These are phyloP conservation scores for Lasioglossum figueresi DNA, from an alignment of 2,888 invertebrate genomes.

Conservation along the genomic window DNA sequence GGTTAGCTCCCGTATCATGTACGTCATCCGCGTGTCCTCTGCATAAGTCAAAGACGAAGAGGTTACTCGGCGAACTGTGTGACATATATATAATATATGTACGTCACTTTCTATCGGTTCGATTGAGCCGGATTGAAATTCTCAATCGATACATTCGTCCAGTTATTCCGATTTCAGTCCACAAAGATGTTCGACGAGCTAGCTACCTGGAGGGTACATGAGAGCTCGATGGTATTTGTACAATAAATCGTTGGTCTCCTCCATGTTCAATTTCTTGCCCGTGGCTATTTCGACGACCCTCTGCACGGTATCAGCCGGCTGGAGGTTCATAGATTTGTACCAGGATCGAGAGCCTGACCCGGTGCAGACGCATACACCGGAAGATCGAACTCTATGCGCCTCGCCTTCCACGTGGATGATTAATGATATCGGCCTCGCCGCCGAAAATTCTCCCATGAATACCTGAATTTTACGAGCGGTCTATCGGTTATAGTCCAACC, in stretches of 20 bases:
- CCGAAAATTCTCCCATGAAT: constrained; percentile 96
- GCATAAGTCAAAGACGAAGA: constrained; percentile 14
- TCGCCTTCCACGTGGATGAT: constrained; percentile 91
- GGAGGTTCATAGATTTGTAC: constrained; percentile 85
- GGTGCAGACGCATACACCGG: constrained; percentile 96
- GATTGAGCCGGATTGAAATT: background rate
- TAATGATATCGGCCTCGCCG: constrained; percentile 95
- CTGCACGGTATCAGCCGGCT: constrained; percentile 56
- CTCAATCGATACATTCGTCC: background rate
- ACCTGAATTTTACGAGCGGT: constrained; percentile 86
- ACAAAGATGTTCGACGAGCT: background rate
- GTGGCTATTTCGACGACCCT: constrained; percentile 68
- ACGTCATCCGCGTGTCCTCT: constrained; percentile 92
- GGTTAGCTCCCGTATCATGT: constrained; percentile 95
- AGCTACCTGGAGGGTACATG: constrained; percentile 55
- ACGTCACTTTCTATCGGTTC: background rate
- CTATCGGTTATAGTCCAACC: background rate
- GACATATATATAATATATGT: background rate
- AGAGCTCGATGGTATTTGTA: constrained; percentile 49
- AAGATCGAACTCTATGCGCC: constrained; percentile 94
- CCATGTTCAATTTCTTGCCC: constrained; percentile 42
- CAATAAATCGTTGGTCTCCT: constrained; percentile 44
- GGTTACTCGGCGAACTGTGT: background rate
- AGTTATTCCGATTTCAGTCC: background rate
- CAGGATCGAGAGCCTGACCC: constrained; percentile 98